Base-by-base conservation (phyloP, 1,140 invertebrate genomes). In the Drosophila sproati region DNA sequence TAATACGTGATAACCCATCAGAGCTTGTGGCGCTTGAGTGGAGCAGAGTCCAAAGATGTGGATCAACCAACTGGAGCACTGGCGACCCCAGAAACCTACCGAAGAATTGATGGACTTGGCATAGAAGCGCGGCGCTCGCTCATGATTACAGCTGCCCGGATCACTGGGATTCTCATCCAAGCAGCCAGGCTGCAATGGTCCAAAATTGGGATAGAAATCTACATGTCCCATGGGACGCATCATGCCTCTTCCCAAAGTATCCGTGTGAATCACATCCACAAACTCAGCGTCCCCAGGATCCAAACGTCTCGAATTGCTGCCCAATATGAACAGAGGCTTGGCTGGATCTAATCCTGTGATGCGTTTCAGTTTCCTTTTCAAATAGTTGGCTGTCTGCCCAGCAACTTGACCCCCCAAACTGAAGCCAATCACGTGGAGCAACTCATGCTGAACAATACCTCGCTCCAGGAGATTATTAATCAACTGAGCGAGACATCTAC, bases 391-490 rank as follows among this genome's bases (percentile, higher is more conserved):
- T 28, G 96, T 95, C 73, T 96, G 96, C 0, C 97, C 98, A 0
- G 97, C 96, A 2, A 96, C 94, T 76, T 99, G 97, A 0, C 96
- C 97, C 0, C 98, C 98, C 6, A 99, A 94, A 88, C 97, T 98
- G 92, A 98, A 98, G 51, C 98, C 98, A 75, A 99, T 96, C 3
- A 98, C 92, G 87, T 99, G 98, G 67, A 97, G 94, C 54, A 92
- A 93, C n/a, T 93, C 80, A 29, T 96, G 86, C 0, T 93, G 59
- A 2, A 96, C 93, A 2, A 94, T 93, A 41, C 93, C 92, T 0
- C 93, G 92, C 2, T 92, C 92, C 31, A 95, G 93, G 47, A 96
- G 82, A 77, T 94, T 94, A 61, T 95, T 94, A 6, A 96, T 93
- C 59, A 96, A 93, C 71, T 94, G 94, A 0, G 95, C 95, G 0